Evolutionary conservation across 2,888 invertebrate genomes (phyloP), one percentile per base, ranked within the genome.

Genomic region (Podotricha telesiphe): DNA sequence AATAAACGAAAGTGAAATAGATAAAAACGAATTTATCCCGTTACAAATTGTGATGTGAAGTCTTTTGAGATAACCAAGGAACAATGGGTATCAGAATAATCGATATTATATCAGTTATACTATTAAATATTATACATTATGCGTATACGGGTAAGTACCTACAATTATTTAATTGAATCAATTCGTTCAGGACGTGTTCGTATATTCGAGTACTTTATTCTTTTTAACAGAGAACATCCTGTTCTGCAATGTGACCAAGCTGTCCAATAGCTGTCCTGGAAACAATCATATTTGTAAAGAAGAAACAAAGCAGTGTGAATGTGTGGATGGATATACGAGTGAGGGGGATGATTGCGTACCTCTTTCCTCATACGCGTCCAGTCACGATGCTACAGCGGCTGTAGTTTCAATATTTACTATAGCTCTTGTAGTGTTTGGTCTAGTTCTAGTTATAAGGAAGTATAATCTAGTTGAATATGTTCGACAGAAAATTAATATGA

Each of bases 121-220:
- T 87, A 76, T 73, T 92, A 73, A 85, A 88, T 80, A 74, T 89
- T 69, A 75, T 88, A 72, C 87, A 86, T 74, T 85, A 82, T 80
- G 82, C 84, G 74, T 84, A 80, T 78, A 72, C 78, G 79, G 91
- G 93, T 93, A 87, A 91, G 91, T 87, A 67, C 53, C 67, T 62
- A 84, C 92, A 83, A 91, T 93, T 91, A 93, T 91, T 89, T 92
- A 93, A 93, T 93, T 92, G 91, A 93, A 86, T 87, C 91, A 91
- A 91, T 91, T 88, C 84, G 80, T 85, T 79, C 82, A 76, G 82
- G 80, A 79, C 82, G 81, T 83, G 82, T 17, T 28, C 53, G 53
- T 53, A 85, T 84, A 86, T 85, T 80, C 79, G 77, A 81, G 79
- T 80, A 81, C 79, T 81, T 82, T 83, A 87, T 88, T 89, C 85